Percentiles rank a stretch among this genome's conserved stretches.
These are phyloP conservation scores for Lomographa bimaculata DNA, from an alignment of 2,888 invertebrate genomes.

Conservation along the genomic window DNA sequence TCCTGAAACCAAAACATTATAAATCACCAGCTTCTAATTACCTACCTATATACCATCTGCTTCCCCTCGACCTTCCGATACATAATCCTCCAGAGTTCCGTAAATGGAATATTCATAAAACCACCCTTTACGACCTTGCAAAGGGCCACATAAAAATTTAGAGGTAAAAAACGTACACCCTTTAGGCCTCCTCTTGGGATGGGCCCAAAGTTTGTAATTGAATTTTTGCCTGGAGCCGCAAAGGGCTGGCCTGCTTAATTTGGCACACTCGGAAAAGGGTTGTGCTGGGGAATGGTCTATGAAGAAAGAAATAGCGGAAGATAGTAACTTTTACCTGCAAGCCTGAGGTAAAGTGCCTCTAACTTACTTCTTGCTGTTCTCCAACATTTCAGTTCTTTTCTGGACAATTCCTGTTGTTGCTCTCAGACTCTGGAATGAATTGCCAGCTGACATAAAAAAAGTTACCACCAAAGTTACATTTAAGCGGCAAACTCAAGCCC, in stretches of 20 bases:
- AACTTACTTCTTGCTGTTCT: too few species aligned
- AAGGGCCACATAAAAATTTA: slow-evolving; percentile 81
- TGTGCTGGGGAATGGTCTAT: slow-evolving; percentile 42
- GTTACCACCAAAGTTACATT: too few species aligned
- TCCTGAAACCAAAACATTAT: slow-evolving; percentile 23
- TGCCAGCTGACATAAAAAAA: too few species aligned
- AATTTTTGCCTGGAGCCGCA: slow-evolving; percentile 82
- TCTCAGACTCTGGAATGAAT: too few species aligned
- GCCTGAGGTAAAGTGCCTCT: too few species aligned
- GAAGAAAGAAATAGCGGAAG: slow-evolving; percentile 27
- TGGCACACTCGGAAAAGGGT: slow-evolving; percentile 75
- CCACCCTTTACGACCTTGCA: slow-evolving; percentile 79
- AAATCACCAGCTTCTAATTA: slow-evolving; percentile 43
- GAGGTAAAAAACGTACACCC: slow-evolving; percentile 69
- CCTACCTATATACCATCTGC: slow-evolving; percentile 32
- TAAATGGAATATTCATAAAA: slow-evolving; percentile 81
- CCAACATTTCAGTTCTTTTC: too few species aligned
- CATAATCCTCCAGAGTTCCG: slow-evolving; percentile 57
- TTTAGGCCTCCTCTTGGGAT: slow-evolving; percentile 78
- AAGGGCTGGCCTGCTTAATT: slow-evolving; percentile 80
- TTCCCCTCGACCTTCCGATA: slow-evolving; percentile 54
- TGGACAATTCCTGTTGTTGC: too few species aligned
- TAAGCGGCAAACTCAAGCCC: too few species aligned
- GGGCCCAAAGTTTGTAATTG: slow-evolving; percentile 79
- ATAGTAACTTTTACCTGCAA: too few species aligned